Percentiles rank a stretch among this genome's conserved stretches.
These are phyloP conservation scores for Lycaena phlaeas DNA, from an alignment of 2,888 invertebrate species.

Conservation along the genomic window DNA sequence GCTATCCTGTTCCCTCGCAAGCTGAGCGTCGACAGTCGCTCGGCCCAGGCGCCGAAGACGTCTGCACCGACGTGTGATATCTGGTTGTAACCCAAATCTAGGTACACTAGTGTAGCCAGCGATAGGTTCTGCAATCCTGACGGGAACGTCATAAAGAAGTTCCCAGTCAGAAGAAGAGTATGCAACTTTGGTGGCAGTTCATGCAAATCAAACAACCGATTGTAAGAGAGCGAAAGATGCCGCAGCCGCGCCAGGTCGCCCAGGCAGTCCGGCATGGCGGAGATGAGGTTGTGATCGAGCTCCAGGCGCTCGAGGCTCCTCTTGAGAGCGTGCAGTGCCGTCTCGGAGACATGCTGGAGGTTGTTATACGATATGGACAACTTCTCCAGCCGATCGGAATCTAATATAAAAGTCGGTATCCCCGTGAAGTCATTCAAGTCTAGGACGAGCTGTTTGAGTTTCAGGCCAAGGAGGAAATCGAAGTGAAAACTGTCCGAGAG, in stretches of 20 bases:
- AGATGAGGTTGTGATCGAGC: constrained; percentile 81
- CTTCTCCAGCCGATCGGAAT: constrained; percentile 77
- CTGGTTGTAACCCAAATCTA: constrained; percentile 87
- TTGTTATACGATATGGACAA: constrained; percentile 83
- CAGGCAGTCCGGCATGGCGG: constrained; percentile 75
- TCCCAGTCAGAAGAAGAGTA: constrained; percentile 82
- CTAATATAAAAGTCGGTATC: constrained; percentile 76
- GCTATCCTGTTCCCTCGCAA: constrained; percentile 84
- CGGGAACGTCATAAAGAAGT: constrained; percentile 78
- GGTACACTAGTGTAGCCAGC: constrained; percentile 74
- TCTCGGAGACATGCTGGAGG: constrained; percentile 75
- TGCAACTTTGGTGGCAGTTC: constrained; percentile 75
- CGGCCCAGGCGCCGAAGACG: constrained; percentile 81
- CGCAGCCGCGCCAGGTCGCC: constrained; percentile 74
- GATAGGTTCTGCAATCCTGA: constrained; percentile 74
- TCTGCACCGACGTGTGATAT: constrained; percentile 77
- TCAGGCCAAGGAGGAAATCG: constrained; percentile 76
- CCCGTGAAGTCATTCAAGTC: constrained; percentile 81
- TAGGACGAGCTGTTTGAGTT: constrained; percentile 80
- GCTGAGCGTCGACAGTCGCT: constrained; percentile 79
- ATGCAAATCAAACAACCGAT: constrained; percentile 71
- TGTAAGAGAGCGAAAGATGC: constrained; percentile 84
- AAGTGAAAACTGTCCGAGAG: constrained; percentile 75
- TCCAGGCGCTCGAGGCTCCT: constrained; percentile 81
- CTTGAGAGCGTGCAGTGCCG: constrained; percentile 78